Conservation (phyloP, 2,113 vertebrate genomes). For the Ictalurus punctatus region DNA sequence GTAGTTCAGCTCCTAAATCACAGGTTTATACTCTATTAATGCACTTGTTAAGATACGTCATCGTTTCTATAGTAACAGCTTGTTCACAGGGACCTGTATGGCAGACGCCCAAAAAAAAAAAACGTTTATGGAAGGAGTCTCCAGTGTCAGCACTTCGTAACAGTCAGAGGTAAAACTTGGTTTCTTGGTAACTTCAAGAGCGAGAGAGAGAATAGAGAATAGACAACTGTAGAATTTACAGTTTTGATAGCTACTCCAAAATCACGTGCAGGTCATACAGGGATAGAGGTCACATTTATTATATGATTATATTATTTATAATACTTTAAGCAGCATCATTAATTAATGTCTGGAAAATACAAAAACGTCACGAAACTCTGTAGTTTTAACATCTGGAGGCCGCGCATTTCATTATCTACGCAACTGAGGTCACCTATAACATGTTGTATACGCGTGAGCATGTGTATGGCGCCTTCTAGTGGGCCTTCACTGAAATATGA, state of each 20-base stretch:
- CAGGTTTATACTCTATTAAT: neutral
- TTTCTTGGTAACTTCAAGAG: neutral
- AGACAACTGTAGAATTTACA: too few relatives aligned
- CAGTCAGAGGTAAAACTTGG: neutral
- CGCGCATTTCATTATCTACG: neutral
- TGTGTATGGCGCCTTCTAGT: neutral
- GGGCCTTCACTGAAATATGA: neutral
- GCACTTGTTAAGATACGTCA: neutral
- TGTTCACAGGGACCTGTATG: neutral
- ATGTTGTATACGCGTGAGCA: neutral
- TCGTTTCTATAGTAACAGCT: neutral
- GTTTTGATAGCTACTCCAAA: too few relatives aligned
- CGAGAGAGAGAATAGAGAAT: too few relatives aligned
- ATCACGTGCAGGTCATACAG: neutral
- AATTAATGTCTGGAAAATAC: neutral
- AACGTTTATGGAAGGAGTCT: neutral
- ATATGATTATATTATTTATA: neutral
- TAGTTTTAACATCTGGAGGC: neutral
- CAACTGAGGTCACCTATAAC: neutral
- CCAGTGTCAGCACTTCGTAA: neutral
- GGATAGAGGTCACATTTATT: neutral
- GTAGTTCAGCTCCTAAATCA: neutral
- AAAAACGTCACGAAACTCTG: neutral
- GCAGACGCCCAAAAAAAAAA: neutral
- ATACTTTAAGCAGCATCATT: neutral